Evolutionary conservation across 2,113 vertebrate species (phyloP).

Genomic region (Anser cygnoides): DNA sequence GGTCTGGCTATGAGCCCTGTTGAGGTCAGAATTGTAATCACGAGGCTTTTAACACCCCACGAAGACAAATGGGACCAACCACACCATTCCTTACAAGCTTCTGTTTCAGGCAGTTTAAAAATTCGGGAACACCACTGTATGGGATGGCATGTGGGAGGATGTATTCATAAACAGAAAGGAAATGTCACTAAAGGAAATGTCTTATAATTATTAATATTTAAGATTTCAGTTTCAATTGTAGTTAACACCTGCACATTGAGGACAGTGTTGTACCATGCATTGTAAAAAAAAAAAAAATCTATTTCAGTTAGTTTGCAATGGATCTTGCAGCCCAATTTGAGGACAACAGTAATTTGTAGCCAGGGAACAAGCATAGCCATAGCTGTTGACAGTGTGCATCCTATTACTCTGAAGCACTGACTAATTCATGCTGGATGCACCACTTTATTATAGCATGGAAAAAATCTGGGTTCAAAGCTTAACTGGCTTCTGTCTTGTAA

Average conservation of each 20-base stretch:
- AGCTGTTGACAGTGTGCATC: conserved; percentile 34
- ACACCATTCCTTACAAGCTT: background rate
- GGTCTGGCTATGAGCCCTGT: background rate
- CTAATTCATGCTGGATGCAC: conserved; percentile 19
- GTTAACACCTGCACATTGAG: background rate
- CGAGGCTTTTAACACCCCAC: background rate
- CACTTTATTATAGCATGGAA: conserved; percentile 5
- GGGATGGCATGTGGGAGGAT: background rate
- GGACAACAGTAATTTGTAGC: background rate
- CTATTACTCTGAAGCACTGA: background rate
- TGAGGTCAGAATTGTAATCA: background rate
- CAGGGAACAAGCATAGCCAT: background rate
- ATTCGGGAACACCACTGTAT: background rate
- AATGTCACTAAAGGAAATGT: background rate
- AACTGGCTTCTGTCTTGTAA: background rate
- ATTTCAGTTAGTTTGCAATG: background rate
- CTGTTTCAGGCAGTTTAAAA: conserved; percentile 3
- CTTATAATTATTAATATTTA: background rate
- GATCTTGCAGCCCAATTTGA: background rate
- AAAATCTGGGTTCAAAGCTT: conserved; percentile 33
- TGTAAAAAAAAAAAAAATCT: background rate
- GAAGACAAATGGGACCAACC: background rate
- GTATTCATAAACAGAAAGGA: background rate
- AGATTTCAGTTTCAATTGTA: background rate
- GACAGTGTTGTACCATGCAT: background rate